Evolutionary conservation across 1,140 invertebrate species (phyloP).

Genomic region (Cryptotermes secundus): DNA sequence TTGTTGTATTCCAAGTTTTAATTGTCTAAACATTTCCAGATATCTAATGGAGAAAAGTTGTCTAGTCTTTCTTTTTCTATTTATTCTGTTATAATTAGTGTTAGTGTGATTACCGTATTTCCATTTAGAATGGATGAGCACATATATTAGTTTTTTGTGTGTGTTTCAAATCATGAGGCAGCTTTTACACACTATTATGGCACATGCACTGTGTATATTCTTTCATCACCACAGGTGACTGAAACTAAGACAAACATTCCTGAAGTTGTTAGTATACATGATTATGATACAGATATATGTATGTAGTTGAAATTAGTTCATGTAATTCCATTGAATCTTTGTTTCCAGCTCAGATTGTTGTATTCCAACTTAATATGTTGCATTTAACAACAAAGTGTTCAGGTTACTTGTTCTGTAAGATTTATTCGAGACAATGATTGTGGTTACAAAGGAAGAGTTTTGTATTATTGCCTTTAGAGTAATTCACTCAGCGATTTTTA

Average conservation of each 20-base stretch:
- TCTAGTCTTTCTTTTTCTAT: slow-evolving; percentile 17
- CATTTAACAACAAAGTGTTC: too few relatives aligned
- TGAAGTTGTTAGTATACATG: background rate
- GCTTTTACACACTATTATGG: too few relatives aligned
- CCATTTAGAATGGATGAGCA: background rate
- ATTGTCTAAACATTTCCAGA: background rate
- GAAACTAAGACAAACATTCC: background rate
- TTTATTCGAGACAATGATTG: too few relatives aligned
- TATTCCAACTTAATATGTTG: too few relatives aligned
- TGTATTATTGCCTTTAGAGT: too few relatives aligned
- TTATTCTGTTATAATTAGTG: slow-evolving; percentile 6
- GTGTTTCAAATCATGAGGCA: too few relatives aligned
- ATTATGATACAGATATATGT: background rate
- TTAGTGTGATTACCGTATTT: background rate
- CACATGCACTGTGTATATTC: background rate
- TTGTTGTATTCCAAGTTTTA: slow-evolving; percentile 17
- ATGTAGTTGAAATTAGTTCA: background rate
- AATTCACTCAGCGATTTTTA: too few relatives aligned
- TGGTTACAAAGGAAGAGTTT: too few relatives aligned
- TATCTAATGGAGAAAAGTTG: background rate
- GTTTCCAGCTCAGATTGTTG: background rate
- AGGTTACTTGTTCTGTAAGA: too few relatives aligned
- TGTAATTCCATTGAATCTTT: background rate
- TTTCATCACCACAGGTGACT: background rate
- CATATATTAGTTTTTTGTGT: background rate